Evolutionary conservation across 2,888 invertebrate genomes (phyloP).

Genomic region (Euphydryas editha): DNA sequence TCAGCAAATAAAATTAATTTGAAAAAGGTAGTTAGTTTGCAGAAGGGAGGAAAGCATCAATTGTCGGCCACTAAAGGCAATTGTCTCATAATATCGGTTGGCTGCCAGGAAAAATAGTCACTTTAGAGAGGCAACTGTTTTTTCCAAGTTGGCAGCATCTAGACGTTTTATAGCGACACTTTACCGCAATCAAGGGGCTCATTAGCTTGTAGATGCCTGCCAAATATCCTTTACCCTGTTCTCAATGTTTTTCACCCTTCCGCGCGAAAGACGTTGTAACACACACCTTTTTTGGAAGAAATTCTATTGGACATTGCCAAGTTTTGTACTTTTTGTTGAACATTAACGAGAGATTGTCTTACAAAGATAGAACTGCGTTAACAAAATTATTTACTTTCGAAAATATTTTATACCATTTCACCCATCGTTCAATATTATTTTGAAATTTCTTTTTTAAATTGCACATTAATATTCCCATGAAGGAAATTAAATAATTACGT

Average conservation of each 20-base stretch:
- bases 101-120: constrained; percentile 79
- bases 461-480: constrained; percentile 43
- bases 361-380: constrained; percentile 14
- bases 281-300: constrained; percentile 72
- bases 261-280: constrained; percentile 69
- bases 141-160: constrained; percentile 79
- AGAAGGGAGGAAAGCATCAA: constrained; percentile 65
- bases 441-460: constrained; percentile 19
- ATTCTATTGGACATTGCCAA: constrained; percentile 63
- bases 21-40: constrained; percentile 53
- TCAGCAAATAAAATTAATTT: constrained; percentile 36
- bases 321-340: constrained; percentile 50
- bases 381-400: background rate
- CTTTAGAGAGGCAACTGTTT: constrained; percentile 77
- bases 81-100: constrained; percentile 75
- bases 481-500: constrained; percentile 53
- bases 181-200: constrained; percentile 82
- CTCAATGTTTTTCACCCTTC: constrained; percentile 74
- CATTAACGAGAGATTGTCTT: constrained; percentile 31
- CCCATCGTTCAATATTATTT: background rate
- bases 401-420: constrained; percentile 12
- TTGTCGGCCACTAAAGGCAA: constrained; percentile 74
- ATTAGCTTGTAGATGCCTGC: constrained; percentile 81
- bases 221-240: constrained; percentile 78
- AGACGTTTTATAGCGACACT: constrained; percentile 81